Evolutionary conservation across 92 coral and sea anemone genomes (phyloP).

Genomic region (Desmophyllum pertusum): DNA sequence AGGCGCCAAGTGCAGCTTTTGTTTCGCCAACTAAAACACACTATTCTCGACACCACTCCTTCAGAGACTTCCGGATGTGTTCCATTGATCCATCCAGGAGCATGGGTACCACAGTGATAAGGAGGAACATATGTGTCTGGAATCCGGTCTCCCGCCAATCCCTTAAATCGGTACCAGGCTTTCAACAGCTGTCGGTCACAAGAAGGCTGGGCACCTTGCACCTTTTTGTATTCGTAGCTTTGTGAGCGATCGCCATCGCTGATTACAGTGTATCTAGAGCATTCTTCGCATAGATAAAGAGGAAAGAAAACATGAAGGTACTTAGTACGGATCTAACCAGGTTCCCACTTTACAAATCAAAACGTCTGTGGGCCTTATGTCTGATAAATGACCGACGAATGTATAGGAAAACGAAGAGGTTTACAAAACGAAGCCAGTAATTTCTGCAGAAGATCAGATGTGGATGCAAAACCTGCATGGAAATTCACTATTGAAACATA

Average conservation of each 20-base stretch:
- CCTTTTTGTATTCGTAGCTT: background rate
- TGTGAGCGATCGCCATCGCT: slow-evolving; percentile 15
- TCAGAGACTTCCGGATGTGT: slow-evolving; percentile 9
- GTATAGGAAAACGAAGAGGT: background rate
- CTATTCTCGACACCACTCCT: slow-evolving; percentile 23
- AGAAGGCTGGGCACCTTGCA: slow-evolving; percentile 3
- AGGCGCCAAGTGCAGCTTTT: slow-evolving; percentile 23
- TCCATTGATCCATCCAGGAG: slow-evolving; percentile 40
- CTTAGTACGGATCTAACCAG: background rate
- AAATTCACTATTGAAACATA: background rate
- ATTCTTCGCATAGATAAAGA: slow-evolving; percentile 2
- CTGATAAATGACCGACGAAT: background rate
- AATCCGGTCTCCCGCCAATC: slow-evolving; percentile 42
- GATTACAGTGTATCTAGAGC: background rate
- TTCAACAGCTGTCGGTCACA: slow-evolving; percentile 25
- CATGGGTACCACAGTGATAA: slow-evolving; percentile 38
- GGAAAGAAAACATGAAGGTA: too few relatives aligned
- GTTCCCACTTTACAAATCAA: background rate
- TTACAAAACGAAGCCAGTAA: background rate
- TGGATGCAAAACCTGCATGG: background rate
- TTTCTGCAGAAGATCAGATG: background rate
- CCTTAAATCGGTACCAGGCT: slow-evolving; percentile 36
- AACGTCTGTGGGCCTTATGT: too few relatives aligned
- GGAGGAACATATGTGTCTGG: slow-evolving; percentile 17
- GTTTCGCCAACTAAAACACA: slow-evolving; percentile 20